A percentile compares a stretch with the other conserved stretches of the same genome.
phyloP scores from a whole-genome alignment of 1,140 invertebrate species.

The Papilio glaucus region DNA sequence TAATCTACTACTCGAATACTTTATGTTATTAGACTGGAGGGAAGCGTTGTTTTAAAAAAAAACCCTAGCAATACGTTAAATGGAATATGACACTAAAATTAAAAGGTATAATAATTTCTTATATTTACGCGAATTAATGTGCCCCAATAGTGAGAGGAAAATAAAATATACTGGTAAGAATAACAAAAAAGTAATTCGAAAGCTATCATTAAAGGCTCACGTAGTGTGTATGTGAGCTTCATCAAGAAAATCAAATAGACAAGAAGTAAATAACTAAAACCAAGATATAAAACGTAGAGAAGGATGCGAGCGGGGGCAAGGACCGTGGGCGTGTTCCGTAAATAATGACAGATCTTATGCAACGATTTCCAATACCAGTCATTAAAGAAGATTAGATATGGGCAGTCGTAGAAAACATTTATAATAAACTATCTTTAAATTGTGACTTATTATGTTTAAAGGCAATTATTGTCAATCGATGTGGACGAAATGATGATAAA shows the following conservation, averaged over 20 bases:
- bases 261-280: constrained; percentile 28
- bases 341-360: constrained; percentile 38
- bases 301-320: constrained; percentile 28
- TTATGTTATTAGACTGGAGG: not conserved
- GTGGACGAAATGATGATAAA: no score
- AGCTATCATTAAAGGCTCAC: not conserved
- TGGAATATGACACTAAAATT: no score
- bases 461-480: constrained; percentile 1
- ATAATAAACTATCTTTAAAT: constrained; percentile 24
- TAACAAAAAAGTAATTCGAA: not conserved
- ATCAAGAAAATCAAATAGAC: not conserved
- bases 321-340: constrained; percentile 37
- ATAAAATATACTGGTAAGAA: no score
- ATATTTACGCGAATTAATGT: no score
- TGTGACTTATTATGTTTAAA: constrained; percentile 17
- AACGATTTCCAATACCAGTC: constrained; percentile 36
- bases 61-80: not conserved
- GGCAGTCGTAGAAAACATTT: constrained; percentile 27
- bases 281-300: constrained; percentile 17
- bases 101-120: no score
- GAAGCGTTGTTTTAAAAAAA: not conserved
- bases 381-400: constrained; percentile 38
- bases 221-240: not conserved
- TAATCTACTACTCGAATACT: constrained; percentile 36
- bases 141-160: no score